Percentiles rank a stretch among this genome's conserved stretches.
phyloP scores from a whole-genome alignment of 2,888 invertebrate genomes.

The Phaedon cochleariae region DNA sequence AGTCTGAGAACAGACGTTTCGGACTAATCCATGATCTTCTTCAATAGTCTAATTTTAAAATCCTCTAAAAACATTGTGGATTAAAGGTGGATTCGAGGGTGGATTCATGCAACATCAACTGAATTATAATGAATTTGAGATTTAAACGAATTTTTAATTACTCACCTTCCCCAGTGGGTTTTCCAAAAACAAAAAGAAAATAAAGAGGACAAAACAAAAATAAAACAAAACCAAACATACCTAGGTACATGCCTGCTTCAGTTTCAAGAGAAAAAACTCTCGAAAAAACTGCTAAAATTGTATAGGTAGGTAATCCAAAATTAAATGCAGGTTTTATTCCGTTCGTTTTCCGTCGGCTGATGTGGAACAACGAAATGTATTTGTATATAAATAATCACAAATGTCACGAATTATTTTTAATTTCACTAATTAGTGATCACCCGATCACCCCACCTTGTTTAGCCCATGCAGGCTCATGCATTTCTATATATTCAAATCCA shows the following conservation, averaged over 20 bases:
- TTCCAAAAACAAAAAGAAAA: too few relatives aligned
- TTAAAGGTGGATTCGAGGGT: too few relatives aligned
- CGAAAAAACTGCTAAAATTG: neutral
- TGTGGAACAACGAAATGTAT: neutral
- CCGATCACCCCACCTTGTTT: neutral
- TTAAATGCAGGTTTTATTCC: neutral
- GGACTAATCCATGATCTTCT: too few relatives aligned
- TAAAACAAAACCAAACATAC: neutral
- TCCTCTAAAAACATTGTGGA: too few relatives aligned
- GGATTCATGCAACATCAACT: too few relatives aligned
- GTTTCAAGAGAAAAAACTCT: neutral
- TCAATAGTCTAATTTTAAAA: too few relatives aligned
- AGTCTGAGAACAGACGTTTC: too few relatives aligned
- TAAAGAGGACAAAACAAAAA: too few relatives aligned
- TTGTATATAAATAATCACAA: neutral
- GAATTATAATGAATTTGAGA: too few relatives aligned
- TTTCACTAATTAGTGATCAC: neutral
- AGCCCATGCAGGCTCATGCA: too few relatives aligned
- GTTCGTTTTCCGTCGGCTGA: neutral
- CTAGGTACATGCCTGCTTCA: neutral
- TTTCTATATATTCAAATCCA: slow-evolving; percentile 19
- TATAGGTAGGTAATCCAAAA: neutral
- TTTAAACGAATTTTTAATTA: too few relatives aligned
- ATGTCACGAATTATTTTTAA: neutral
- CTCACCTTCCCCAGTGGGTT: too few relatives aligned